Base-by-base conservation (phyloP, 2,888 invertebrate species). In the Brenthis daphne region DNA sequence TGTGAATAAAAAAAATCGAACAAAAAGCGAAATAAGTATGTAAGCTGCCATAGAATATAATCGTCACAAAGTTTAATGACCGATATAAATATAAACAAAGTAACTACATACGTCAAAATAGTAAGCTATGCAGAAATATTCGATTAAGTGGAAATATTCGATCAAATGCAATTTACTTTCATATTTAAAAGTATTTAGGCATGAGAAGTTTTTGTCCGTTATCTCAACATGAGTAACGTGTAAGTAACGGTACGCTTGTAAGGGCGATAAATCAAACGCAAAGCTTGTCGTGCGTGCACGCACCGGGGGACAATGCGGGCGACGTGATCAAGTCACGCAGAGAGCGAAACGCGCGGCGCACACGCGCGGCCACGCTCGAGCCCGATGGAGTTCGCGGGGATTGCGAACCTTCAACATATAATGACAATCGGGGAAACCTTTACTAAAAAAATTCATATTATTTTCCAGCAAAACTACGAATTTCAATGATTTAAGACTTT, bases 291-390 rank as follows among this genome's bases (percentile, higher is more conserved):
- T 73, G 75, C 77, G 73, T 71, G 74, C 72, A 69, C 80, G 79
- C 79, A 81, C 79, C 81, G 75, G 77, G 65, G 47, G 72, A 68
- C 64, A 67, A 61, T 54, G 71, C 64, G 58, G 76, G 75, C 70
- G 77, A 72, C 64, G 79, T 72, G 74, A 80, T 76, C 74, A 78
- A 75, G 75, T 77, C 77, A 64, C 77, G 85, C 73, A 90, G 86
- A 73, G 88, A 83, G 76, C 87, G 86, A 75, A 91, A 85, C 74
- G 85, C 89, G 77, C 90, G 88, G 1, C 88, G 88, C 75, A 92
- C 79, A 73, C 90, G 88, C 78, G 83, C 82, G 73, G 82, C 86
- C 79, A 90, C 78, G 65, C 85, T 80, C 69, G 76, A 80, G 73
- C 78, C 73, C 72, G 72, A 77, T 67, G 73, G 73, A 75, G 71